These are phyloP conservation scores for Hestina assimilis DNA, from an alignment of 1,140 invertebrate genomes.

Conservation along the genomic window DNA sequence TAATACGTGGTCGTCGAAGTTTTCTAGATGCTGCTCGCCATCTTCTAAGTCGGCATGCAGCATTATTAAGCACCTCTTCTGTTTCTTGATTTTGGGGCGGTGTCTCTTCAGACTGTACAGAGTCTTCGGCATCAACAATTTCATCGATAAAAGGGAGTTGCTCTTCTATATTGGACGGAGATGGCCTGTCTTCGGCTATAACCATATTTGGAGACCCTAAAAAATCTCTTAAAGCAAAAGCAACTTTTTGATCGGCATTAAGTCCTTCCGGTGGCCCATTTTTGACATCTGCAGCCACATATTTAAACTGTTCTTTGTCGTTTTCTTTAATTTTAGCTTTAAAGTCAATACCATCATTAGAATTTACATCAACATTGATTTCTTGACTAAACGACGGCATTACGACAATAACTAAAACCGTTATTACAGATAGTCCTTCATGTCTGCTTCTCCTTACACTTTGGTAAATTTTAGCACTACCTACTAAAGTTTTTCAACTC, in stretches of 20 bases:
- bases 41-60: conserved; percentile 60
- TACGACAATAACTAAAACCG: conserved; percentile 22
- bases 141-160: conserved; percentile 67
- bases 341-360: conserved; percentile 48
- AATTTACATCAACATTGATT: conserved; percentile 61
- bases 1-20: conserved; percentile 57
- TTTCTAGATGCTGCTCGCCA: conserved; percentile 66
- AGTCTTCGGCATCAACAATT: conserved; percentile 41
- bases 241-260: conserved; percentile 55
- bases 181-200: conserved; percentile 47
- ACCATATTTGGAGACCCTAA: conserved; percentile 45
- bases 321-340: conserved; percentile 45
- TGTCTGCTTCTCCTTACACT: neutral
- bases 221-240: conserved; percentile 66
- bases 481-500: neutral
- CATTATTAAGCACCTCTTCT: conserved; percentile 66
- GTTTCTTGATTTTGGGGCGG: conserved; percentile 50
- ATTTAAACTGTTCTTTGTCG: conserved; percentile 44
- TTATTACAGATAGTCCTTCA: conserved; percentile 1
- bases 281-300: conserved; percentile 32
- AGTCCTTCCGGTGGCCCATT: conserved; percentile 48
- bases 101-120: conserved; percentile 57
- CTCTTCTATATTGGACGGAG: conserved; percentile 45
- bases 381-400: conserved; percentile 71
- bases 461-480: neutral